Evolutionary conservation across 2,113 vertebrate genomes (phyloP).

Genomic region (Archocentrus centrarchus): DNA sequence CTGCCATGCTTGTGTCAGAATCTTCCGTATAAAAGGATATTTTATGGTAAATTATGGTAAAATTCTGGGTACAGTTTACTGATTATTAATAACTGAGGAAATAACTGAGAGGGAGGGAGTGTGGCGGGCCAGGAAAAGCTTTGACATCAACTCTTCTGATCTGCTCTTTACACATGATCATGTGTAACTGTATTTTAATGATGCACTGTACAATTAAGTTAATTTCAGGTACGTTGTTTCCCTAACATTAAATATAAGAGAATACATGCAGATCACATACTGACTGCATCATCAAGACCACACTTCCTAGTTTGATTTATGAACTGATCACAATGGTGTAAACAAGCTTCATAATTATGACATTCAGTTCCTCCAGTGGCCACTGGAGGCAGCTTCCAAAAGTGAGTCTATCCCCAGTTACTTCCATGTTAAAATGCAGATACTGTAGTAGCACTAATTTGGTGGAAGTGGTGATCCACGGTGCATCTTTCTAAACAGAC

Average conservation of each 20-base stretch:
- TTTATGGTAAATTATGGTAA: neutral
- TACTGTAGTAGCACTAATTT: no score
- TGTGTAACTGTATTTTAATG: neutral
- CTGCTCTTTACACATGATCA: neutral
- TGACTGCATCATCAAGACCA: neutral
- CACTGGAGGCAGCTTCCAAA: neutral
- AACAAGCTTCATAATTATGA: neutral
- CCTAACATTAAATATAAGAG: neutral
- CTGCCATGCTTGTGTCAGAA: neutral
- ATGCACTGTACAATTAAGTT: no score
- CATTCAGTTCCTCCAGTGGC: neutral
- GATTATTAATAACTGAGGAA: neutral
- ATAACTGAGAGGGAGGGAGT: neutral
- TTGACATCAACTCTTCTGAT: neutral
- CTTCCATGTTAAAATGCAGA: neutral
- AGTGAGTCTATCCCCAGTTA: neutral
- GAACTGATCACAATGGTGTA: neutral
- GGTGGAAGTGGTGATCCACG: rapidly evolving
- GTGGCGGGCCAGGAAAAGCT: no score
- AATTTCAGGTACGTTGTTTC: no score
- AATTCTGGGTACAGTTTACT: neutral
- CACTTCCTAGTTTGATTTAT: neutral
- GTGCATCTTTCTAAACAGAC: neutral
- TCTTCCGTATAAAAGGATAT: neutral
- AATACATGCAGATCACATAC: neutral